Conservation (phyloP, 2,797 vertebrate genomes). For the Sebastes glaucus region DNA sequence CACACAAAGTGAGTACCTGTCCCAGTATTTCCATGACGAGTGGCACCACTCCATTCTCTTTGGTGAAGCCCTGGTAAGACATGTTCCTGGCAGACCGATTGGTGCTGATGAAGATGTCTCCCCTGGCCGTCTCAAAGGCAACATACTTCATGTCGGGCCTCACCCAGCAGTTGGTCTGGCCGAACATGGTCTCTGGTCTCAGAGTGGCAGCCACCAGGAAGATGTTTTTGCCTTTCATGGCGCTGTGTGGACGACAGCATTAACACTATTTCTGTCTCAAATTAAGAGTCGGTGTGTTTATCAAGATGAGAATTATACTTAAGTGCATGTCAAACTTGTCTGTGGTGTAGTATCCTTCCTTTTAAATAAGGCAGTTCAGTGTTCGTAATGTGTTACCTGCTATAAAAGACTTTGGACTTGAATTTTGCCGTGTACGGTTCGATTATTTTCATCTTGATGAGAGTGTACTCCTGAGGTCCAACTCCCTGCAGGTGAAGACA, state of each 20-base stretch:
- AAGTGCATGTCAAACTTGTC: not conserved
- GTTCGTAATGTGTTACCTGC: slow-evolving; percentile 67
- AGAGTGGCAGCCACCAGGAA: slow-evolving; percentile 96
- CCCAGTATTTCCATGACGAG: slow-evolving; percentile 94
- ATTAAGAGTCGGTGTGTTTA: not conserved
- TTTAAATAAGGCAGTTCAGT: not conserved
- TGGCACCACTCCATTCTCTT: slow-evolving; percentile 89
- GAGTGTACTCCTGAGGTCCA: slow-evolving; percentile 95
- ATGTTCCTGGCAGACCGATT: slow-evolving; percentile 94
- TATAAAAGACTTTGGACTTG: slow-evolving; percentile 86
- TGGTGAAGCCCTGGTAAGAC: slow-evolving; percentile 96
- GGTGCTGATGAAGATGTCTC: slow-evolving; percentile 92
- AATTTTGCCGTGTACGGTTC: slow-evolving; percentile 93
- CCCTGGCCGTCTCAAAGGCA: slow-evolving; percentile 87
- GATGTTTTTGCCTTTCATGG: slow-evolving; percentile 90
- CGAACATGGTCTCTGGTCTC: slow-evolving; percentile 98
- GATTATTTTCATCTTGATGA: slow-evolving; percentile 95
- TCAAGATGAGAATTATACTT: not conserved
- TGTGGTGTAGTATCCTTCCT: not conserved
- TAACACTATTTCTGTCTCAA: not conserved
- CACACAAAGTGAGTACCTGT: slow-evolving; percentile 81
- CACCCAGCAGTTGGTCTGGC: slow-evolving; percentile 99
- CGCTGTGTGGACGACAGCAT: slow-evolving; percentile 73
- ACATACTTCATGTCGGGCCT: slow-evolving; percentile 95
- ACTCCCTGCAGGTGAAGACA: slow-evolving; percentile 85